Base-by-base conservation (phyloP, 2,797 vertebrate genomes). In the Mormyrops attenuatus region DNA sequence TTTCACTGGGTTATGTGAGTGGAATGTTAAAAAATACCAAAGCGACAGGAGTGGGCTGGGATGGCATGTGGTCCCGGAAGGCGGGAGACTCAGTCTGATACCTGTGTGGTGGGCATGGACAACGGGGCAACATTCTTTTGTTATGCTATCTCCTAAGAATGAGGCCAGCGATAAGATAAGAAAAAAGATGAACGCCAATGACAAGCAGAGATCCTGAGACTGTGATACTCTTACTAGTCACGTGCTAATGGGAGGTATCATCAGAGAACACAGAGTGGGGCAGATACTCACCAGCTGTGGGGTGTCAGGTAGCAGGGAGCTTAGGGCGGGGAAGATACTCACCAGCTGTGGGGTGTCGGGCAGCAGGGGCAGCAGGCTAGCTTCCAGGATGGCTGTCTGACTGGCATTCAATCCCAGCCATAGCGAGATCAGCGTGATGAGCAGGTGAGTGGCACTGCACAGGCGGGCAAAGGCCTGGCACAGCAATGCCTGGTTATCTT, bases 321-420 rank as follows among this genome's bases (percentile, higher is more conserved):
- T 41, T n/a, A 55, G 55, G 55, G 20, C 9, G 9, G 63, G 63
- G 26, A 11, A 69, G 9, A 30, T 69, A 69, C 63, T 69, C 94
- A 97, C 97, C 96, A 97, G 89, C 20, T 97, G 96, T 60, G 97
- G 96, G 0, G 96, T 96, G 93, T 99, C 98, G 91, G 97, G 96
- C 90, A 96, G 96, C 91, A 98, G 94, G 0, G 98, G 98, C 92
- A 99, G 95, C 92, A 99, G 96, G 0, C 98, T 96, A 34, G 97
- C 97, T 95, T 99, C 97, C 93, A 99, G 95, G 93, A 99, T 96
- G 92, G 92, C 92, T 0, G 94, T 93, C 95, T 99, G 98, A 89
- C 98, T 97, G 0, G 93, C 0, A 38, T 93, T 96, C 63, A 99
- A 96, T 91, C 96, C 96, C 93, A 99, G 97, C 97, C 97, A 97